These are phyloP conservation scores for Hemicordylus capensis DNA, from an alignment of 2,113 vertebrate genomes.

Conservation along the genomic window DNA sequence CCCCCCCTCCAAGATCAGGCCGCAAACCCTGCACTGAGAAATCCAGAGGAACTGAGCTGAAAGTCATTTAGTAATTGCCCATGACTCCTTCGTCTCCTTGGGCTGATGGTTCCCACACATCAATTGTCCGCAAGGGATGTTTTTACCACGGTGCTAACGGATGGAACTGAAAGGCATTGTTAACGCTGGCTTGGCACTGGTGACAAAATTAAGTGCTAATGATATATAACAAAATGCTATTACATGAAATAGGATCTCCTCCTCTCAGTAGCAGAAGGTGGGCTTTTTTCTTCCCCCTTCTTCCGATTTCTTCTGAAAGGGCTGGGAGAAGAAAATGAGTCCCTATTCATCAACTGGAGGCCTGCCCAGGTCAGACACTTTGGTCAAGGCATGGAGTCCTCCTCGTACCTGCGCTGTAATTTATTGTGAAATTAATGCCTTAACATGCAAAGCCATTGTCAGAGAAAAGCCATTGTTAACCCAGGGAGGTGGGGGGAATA, in stretches of 20 bases:
- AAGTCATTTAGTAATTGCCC: not conserved
- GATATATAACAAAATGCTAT: slow-evolving; percentile 58
- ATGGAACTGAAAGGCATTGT: slow-evolving; percentile 59
- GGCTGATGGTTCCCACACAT: slow-evolving; percentile 17
- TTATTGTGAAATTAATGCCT: slow-evolving; percentile 62
- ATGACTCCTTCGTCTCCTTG: slow-evolving; percentile 16
- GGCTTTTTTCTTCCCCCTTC: not conserved
- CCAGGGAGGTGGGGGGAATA: not conserved
- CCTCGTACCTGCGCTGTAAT: slow-evolving; percentile 54
- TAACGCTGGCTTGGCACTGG: slow-evolving; percentile 44
- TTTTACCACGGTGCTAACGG: slow-evolving; percentile 16
- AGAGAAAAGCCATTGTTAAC: slow-evolving; percentile 58
- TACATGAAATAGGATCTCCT: slow-evolving; percentile 62
- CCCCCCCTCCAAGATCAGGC: not conserved
- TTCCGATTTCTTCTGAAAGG: slow-evolving; percentile 48
- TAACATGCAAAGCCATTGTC: slow-evolving; percentile 56
- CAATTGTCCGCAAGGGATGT: not conserved
- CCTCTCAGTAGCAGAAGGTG: slow-evolving; percentile 7
- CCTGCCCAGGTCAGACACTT: slow-evolving; percentile 59
- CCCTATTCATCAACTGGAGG: slow-evolving; percentile 63
- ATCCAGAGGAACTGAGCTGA: rapidly evolving
- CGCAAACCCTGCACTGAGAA: not conserved
- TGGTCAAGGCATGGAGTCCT: slow-evolving; percentile 63
- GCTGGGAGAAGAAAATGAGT: slow-evolving; percentile 61
- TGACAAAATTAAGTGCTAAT: slow-evolving; percentile 60